A percentile compares a stretch with the other conserved stretches of the same genome.
Evolutionary conservation across 2,113 vertebrate species (phyloP).

Genomic region (Crotalus helleri): DNA sequence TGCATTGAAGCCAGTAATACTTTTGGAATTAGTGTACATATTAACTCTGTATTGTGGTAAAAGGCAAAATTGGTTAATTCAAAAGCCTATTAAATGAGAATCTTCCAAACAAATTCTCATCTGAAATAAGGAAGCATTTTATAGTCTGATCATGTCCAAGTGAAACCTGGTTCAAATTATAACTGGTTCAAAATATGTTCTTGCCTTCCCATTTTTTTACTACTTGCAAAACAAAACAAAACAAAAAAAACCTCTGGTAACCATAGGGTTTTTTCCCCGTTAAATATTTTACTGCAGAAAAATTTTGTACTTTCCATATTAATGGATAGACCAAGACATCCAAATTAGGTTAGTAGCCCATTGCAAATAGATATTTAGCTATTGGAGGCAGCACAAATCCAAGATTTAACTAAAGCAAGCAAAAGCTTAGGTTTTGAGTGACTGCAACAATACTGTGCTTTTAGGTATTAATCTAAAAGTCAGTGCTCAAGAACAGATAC

Average conservation of each 20-base stretch:
- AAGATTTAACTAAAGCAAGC: neutral
- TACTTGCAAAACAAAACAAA: neutral
- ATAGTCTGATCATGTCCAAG: neutral
- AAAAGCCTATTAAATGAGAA: slow-evolving; percentile 19
- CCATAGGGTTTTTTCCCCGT: neutral
- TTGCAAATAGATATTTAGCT: neutral
- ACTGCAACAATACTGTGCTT: neutral
- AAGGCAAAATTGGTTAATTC: neutral
- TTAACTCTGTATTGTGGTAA: slow-evolving; percentile 9
- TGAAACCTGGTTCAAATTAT: neutral
- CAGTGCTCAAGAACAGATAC: neutral
- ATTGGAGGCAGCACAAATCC: neutral
- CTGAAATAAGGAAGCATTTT: slow-evolving; percentile 19
- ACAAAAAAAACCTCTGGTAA: neutral
- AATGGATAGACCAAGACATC: neutral
- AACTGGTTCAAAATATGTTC: neutral
- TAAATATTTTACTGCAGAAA: neutral
- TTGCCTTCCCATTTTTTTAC: neutral
- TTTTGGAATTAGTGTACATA: slow-evolving; percentile 27
- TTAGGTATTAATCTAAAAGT: neutral
- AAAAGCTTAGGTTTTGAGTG: neutral
- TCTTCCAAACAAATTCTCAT: neutral
- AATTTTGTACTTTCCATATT: neutral
- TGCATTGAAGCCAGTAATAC: slow-evolving; percentile 28
- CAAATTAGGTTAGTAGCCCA: neutral